phyloP scores from a whole-genome alignment of 2,113 vertebrate species.

The Helogale parvula region DNA sequence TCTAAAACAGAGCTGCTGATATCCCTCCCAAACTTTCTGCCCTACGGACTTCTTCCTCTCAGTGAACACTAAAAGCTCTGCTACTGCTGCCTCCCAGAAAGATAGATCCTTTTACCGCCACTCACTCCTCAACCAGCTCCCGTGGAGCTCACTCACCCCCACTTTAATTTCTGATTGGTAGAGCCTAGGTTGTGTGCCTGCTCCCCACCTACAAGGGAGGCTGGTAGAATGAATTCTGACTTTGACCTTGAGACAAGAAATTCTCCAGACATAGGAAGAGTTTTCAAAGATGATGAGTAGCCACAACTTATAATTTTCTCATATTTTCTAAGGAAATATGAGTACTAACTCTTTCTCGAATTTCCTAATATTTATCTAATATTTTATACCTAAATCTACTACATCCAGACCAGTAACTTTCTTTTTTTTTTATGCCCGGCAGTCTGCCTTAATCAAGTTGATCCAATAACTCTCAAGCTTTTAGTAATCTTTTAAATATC shows the following conservation, averaged over 20 bases:
- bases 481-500: background rate
- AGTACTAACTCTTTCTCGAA: background rate
- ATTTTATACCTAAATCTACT: slow-evolving; percentile 1
- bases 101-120: background rate
- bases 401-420: background rate
- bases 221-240: slow-evolving; percentile 11
- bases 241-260: slow-evolving; percentile 34
- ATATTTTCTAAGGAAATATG: slow-evolving; percentile 23
- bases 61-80: background rate
- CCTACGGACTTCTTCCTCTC: background rate
- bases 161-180: background rate
- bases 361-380: background rate
- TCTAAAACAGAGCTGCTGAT: background rate
- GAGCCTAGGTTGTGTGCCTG: background rate
- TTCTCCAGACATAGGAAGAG: background rate
- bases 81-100: background rate
- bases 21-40: background rate
- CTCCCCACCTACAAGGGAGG: background rate
- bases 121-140: background rate
- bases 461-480: slow-evolving; percentile 3
- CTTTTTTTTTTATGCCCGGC: background rate
- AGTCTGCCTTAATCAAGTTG: slow-evolving; percentile 47
- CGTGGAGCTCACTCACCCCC: background rate
- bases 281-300: slow-evolving; percentile 22
- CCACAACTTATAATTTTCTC: background rate